Evolutionary conservation across 2,113 vertebrate species (phyloP).

Genomic region (Thymallus thymallus): DNA sequence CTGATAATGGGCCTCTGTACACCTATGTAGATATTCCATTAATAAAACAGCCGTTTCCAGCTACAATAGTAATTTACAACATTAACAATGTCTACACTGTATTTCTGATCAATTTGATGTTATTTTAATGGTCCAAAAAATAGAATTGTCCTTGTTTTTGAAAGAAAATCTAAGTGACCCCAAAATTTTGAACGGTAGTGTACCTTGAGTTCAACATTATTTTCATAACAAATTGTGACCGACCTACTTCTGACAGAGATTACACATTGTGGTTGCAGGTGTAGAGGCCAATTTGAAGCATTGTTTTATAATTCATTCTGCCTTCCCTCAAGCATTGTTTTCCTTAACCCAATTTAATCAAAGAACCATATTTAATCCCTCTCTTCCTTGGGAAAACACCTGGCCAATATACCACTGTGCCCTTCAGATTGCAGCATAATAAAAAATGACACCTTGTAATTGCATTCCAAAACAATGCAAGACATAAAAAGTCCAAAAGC

Average conservation of each 20-base stretch:
- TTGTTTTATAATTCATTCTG: slow-evolving; percentile 32
- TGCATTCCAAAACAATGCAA: background rate
- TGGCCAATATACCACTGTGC: background rate
- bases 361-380: slow-evolving; percentile 27
- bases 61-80: too few relatives aligned
- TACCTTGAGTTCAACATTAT: slow-evolving; percentile 26
- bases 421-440: background rate
- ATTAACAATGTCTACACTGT: too few relatives aligned
- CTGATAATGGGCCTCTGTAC: too few relatives aligned
- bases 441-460: background rate
- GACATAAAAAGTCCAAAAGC: background rate
- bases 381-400: slow-evolving; percentile 19
- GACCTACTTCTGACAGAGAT: slow-evolving; percentile 38
- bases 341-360: slow-evolving; percentile 37
- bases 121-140: too few relatives aligned
- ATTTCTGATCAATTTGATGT: too few relatives aligned
- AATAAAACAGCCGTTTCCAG: too few relatives aligned
- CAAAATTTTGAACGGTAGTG: too few relatives aligned
- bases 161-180: too few relatives aligned
- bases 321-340: slow-evolving; percentile 27
- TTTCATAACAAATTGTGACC: slow-evolving; percentile 48
- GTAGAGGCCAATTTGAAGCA: slow-evolving; percentile 31
- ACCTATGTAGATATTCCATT: too few relatives aligned
- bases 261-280: slow-evolving; percentile 37
- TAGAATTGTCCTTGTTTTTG: too few relatives aligned